A percentile compares a stretch with the other conserved stretches of the same genome.
Conservation (phyloP, 37 sponge, comb jelly and placozoan genomes). For the Crambe crambe region DNA sequence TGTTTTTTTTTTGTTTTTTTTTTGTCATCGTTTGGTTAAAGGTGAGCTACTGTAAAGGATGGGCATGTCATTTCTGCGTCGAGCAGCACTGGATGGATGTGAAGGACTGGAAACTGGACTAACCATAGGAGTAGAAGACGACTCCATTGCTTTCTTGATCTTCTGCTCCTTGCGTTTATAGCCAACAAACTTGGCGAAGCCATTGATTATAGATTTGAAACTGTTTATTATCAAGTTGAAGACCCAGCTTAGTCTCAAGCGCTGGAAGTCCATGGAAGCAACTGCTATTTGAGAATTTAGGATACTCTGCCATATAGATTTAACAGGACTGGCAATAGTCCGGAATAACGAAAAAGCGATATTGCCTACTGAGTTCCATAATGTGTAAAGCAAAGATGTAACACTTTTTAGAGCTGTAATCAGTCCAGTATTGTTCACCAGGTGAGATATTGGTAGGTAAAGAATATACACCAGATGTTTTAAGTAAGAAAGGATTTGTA, state of each 20-base stretch:
- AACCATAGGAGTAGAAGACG: neutral
- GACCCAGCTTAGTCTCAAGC: slow-evolving; percentile 33
- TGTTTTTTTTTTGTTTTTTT: neutral
- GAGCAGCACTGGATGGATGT: neutral
- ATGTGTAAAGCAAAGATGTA: neutral
- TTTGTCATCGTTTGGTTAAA: too few species aligned
- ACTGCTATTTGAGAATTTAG: slow-evolving; percentile 55
- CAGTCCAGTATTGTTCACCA: neutral
- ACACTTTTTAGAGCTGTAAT: slow-evolving; percentile 3
- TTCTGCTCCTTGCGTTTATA: slow-evolving; percentile 36
- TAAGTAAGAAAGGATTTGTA: slow-evolving; percentile 5
- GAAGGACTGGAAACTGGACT: neutral
- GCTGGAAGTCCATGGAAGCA: slow-evolving; percentile 46
- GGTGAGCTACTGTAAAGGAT: slow-evolving; percentile 22
- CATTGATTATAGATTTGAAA: slow-evolving; percentile 40
- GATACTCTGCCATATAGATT: slow-evolving; percentile 19
- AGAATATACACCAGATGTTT: slow-evolving; percentile 6
- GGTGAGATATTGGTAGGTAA: slow-evolving; percentile 8
- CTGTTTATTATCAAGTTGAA: slow-evolving; percentile 34
- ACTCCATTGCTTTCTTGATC: slow-evolving; percentile 5
- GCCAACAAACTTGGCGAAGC: slow-evolving; percentile 39
- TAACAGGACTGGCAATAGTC: slow-evolving; percentile 19
- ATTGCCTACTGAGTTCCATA: neutral
- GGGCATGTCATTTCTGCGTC: neutral
- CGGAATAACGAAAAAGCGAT: neutral